Conservation (phyloP, 1,140 invertebrate species). For the Mamestra configurata region DNA sequence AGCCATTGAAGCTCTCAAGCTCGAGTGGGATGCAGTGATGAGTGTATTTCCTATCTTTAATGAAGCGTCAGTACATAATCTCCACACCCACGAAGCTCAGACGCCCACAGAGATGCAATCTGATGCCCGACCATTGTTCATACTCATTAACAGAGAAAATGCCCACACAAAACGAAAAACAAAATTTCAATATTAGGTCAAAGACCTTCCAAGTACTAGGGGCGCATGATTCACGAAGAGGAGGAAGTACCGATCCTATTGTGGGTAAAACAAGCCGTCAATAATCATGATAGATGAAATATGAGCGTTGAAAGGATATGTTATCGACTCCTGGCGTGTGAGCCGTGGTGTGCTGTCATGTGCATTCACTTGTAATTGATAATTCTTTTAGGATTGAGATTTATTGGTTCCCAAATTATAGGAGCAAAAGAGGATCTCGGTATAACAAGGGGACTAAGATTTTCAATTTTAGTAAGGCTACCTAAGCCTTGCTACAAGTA, state of each 20-base stretch:
- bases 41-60: constrained; percentile 46
- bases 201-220: constrained; percentile 34
- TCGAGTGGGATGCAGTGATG: constrained; percentile 43
- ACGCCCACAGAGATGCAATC: constrained; percentile 50
- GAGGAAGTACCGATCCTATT: constrained; percentile 36
- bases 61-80: constrained; percentile 45
- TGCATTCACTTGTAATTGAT: constrained; percentile 25
- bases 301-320: constrained; percentile 32
- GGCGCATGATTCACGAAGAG: constrained; percentile 23
- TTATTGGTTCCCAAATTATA: neutral
- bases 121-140: constrained; percentile 41
- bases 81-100: constrained; percentile 22
- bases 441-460: neutral
- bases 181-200: constrained; percentile 32
- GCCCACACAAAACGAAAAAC: constrained; percentile 36
- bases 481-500: neutral
- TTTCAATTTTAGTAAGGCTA: neutral
- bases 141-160: constrained; percentile 48
- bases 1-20: constrained; percentile 13
- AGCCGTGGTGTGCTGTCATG: neutral
- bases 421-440: neutral
- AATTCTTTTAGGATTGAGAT: constrained; percentile 20
- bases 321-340: constrained; percentile 22
- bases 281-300: constrained; percentile 45
- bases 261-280: constrained; percentile 41